phyloP scores from a whole-genome alignment of 1,140 invertebrate species.

The Plutomurus gul region DNA sequence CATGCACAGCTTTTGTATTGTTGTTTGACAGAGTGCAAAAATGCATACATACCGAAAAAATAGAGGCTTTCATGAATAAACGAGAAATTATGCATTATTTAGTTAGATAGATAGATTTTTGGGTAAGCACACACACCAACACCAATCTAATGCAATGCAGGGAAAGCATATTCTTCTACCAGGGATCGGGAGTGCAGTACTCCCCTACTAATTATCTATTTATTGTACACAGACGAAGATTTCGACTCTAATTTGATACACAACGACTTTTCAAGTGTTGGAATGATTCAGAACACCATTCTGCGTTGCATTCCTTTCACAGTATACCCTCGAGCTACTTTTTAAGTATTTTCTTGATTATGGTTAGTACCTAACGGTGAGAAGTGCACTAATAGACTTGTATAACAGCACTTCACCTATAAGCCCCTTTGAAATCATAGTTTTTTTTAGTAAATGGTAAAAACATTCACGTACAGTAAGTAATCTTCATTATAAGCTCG shows the following conservation, averaged over 20 bases:
- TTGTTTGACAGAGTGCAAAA: too few relatives aligned
- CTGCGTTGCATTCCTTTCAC: slow-evolving; percentile 4
- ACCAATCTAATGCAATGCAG: too few relatives aligned
- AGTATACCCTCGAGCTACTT: not conserved
- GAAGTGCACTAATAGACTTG: not conserved
- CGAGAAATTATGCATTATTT: too few relatives aligned
- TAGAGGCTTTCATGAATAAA: too few relatives aligned
- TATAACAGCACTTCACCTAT: not conserved
- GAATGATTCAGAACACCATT: not conserved
- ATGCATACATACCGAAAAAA: too few relatives aligned
- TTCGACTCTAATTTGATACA: not conserved
- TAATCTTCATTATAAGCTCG: not conserved
- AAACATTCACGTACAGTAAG: not conserved
- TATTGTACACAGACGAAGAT: too few relatives aligned
- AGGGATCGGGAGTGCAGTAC: not conserved
- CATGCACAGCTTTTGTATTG: too few relatives aligned
- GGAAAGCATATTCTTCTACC: too few relatives aligned
- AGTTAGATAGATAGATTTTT: too few relatives aligned
- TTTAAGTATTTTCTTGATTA: not conserved
- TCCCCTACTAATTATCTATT: not conserved
- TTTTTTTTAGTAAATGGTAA: not conserved
- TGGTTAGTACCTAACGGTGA: not conserved
- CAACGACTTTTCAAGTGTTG: not conserved
- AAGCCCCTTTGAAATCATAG: not conserved
- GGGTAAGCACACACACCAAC: too few relatives aligned